A percentile compares a stretch with the other conserved stretches of the same genome.
Conservation (phyloP, 2,888 invertebrate species). For the Cosmopolites sordidus region DNA sequence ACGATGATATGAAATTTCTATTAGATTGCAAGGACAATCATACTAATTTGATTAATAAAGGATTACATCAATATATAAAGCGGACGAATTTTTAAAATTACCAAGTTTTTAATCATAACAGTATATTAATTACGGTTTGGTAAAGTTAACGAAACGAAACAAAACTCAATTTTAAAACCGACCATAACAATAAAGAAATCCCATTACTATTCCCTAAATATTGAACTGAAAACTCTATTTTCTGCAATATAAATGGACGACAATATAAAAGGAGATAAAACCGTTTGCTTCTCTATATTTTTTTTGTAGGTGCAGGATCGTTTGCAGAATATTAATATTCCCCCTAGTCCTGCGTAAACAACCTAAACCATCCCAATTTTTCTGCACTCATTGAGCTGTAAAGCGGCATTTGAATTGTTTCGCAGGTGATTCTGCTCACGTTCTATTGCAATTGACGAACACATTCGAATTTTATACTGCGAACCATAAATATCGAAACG, state of each 20-base stretch:
- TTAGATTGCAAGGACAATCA: too few species aligned
- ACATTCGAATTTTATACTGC: conserved; percentile 32
- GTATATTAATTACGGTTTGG: too few species aligned
- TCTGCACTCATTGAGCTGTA: conserved; percentile 20
- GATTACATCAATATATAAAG: too few species aligned
- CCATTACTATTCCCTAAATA: too few species aligned
- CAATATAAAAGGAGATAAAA: neutral
- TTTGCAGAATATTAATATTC: conserved; percentile 9
- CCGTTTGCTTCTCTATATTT: too few species aligned
- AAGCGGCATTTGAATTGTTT: conserved; percentile 20
- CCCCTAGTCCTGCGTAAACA: conserved; percentile 12
- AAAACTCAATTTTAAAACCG: too few species aligned
- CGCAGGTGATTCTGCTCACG: conserved; percentile 30
- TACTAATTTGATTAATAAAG: too few species aligned
- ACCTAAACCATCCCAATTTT: conserved; percentile 3
- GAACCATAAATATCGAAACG: conserved; percentile 23
- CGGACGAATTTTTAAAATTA: too few species aligned
- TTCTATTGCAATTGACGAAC: conserved; percentile 33
- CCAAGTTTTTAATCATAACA: too few species aligned
- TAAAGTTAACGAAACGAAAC: too few species aligned
- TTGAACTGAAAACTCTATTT: neutral
- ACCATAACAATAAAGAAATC: too few species aligned
- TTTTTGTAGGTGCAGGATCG: neutral
- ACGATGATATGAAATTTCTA: too few species aligned
- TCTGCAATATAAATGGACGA: neutral